These are phyloP conservation scores for Cossypha niveicapilla DNA, from an alignment of 2,797 vertebrate species.

Conservation along the genomic window DNA sequence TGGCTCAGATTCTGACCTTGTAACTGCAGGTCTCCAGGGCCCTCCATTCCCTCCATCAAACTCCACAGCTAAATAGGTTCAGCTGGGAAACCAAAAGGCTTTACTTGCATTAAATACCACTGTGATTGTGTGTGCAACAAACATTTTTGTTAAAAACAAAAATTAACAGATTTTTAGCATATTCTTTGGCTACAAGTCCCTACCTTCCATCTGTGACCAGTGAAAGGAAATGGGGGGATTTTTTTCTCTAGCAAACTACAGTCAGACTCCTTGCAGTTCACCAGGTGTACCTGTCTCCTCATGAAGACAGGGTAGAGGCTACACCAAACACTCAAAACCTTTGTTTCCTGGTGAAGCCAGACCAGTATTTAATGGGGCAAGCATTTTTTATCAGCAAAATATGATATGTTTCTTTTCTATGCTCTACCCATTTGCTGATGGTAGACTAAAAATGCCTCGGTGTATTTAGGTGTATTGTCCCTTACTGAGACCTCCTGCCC, in stretches of 20 bases:
- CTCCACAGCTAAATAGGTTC: background rate
- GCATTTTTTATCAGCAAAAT: background rate
- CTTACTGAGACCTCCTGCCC: background rate
- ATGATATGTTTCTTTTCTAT: background rate
- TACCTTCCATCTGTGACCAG: accelerated
- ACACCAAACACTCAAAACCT: background rate
- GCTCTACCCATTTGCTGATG: background rate
- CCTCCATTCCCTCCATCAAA: background rate
- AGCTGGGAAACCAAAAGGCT: background rate
- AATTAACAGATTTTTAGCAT: background rate
- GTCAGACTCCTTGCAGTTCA: background rate
- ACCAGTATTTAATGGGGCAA: background rate
- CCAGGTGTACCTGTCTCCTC: background rate
- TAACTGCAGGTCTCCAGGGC: background rate
- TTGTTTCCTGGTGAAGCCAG: background rate
- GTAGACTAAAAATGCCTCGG: background rate
- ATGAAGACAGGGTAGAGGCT: background rate
- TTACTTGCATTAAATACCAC: background rate
- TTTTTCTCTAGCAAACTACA: background rate
- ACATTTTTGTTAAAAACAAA: background rate
- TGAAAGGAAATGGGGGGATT: accelerated
- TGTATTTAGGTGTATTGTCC: background rate
- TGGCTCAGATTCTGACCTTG: background rate
- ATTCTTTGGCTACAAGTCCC: background rate
- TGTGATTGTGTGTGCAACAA: background rate